Base-by-base conservation (phyloP, 2,797 vertebrate species). In the Pelochelys cantorii region DNA sequence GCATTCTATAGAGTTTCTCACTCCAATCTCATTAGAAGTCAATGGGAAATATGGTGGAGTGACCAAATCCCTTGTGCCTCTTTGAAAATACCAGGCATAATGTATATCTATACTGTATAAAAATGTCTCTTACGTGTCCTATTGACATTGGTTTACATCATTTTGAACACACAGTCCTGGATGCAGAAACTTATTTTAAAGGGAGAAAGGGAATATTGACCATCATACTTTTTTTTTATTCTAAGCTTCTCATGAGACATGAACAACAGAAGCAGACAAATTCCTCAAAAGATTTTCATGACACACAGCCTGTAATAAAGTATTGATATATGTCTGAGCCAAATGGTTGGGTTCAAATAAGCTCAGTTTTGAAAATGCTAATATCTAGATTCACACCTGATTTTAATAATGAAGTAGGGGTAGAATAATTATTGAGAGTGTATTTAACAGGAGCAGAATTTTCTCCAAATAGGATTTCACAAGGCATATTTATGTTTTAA, bases 361-460 rank as follows among this genome's bases (percentile, higher is more conserved):
- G 7, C 52, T 94, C 42, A 54, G 54, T 92, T 95, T 91, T 94
- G 68, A 85, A 90, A 79, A 42, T 68, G 60, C 4, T 88, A 75
- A 84, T 81, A 60, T 88, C 88, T 82, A 87, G 95, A 88, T 25
- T 25, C 77, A 31, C 79, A 53, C 55, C 17, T 55, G 14, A 83
- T 83, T 93, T 78, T 77, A 81, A 18, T 84, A 15, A 34, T 15
- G 54, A 84, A 84, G 37, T 31, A 31, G 20, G 20, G 1, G 82
- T 37, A 56, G 0, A 12, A 25, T 71, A 68, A 75, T 82, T 27
- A 9, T 42, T 17, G 83, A 8, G 2, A 2, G 11, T 17, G 4
- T 54, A 9, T n/a, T 94, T 23, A 75, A 11, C 23, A 8, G 79
- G 27, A 54, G 31, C 52, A 54, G 15, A 81, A 68, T 15, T n/a